A percentile compares a stretch with the other conserved stretches of the same genome.
phyloP scores from a whole-genome alignment of 2,888 invertebrate species.

The Drosophila flavopinicola region DNA sequence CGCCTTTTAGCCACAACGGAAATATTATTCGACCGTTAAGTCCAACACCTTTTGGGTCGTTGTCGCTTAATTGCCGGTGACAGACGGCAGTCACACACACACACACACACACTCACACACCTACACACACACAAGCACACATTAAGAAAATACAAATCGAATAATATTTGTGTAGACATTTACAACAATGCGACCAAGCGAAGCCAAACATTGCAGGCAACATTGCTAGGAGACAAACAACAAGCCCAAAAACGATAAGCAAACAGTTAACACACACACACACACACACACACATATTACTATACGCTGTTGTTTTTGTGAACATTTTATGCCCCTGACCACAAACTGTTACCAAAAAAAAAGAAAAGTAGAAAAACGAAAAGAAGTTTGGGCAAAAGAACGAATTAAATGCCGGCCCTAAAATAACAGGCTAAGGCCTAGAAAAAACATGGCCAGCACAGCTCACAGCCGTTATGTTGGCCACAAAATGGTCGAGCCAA shows the following conservation, averaged over 20 bases:
- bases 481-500: conserved; percentile 63
- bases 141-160: conserved; percentile 59
- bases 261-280: conserved; percentile 60
- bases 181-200: conserved; percentile 64
- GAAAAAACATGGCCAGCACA: conserved; percentile 77
- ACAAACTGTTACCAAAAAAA: conserved; percentile 76
- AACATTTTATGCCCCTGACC: conserved; percentile 36
- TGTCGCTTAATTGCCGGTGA: conserved; percentile 78
- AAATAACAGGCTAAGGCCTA: conserved; percentile 73
- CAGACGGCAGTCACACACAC: conserved; percentile 58
- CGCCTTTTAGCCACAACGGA: conserved; percentile 39
- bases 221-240: conserved; percentile 59
- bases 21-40: conserved; percentile 36
- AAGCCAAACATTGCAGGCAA: conserved; percentile 53
- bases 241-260: conserved; percentile 70
- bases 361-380: conserved; percentile 11
- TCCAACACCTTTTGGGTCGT: conserved; percentile 52
- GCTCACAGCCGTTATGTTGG: conserved; percentile 28
- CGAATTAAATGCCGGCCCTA: conserved; percentile 68
- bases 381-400: conserved; percentile 14
- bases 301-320: conserved; percentile 34
- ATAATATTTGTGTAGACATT: conserved; percentile 78
- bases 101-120: conserved; percentile 12
- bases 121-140: conserved; percentile 10
- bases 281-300: conserved; percentile 33